Base-by-base conservation (phyloP, 2,888 invertebrate genomes). In the Anaspis maculata region DNA sequence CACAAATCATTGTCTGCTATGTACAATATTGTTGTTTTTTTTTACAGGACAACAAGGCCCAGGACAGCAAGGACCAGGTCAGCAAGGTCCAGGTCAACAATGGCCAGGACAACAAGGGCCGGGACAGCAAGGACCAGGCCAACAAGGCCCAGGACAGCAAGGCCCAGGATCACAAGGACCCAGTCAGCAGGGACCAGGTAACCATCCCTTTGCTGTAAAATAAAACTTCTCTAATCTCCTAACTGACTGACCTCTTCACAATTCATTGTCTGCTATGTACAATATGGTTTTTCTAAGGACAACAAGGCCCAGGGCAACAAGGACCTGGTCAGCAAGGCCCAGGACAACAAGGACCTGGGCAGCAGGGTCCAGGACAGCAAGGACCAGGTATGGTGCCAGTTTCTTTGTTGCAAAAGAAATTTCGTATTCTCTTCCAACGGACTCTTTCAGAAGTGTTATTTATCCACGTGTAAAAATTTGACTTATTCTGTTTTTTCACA, bases 61-160 rank as follows among this genome's bases (percentile, higher is more conserved):
- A 16, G 40, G 34, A 15, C 27, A 40, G 25, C 39, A 40, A 37
- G 30, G 36, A n/a, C 25, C 22, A 6, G 30, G 29, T 31, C 30
- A 37, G 25, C 15, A 15, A 11, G 27, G 26, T 9, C 21, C 36
- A 9, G 27, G 9, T 9, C n/a, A n/a, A n/a, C n/a, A n/a, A n/a
- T n/a, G n/a, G n/a, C n/a, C n/a, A n/a, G n/a, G n/a, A n/a, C 27
- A 25, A 13, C 39, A 35, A 19, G 37, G 35, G 10, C 34, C 37
- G 46, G 30, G 19, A 47, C 37, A 23, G 21, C 4, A 42, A 39
- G 3, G 49, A 33, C 5, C 34, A 10, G 24, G 12, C 4, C 28
- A 24, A 13, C 39, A 36, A 16, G 39, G 37, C 10, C 34, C 37
- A 46, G 31, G 28, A 4, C 27, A 28, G 14, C 15, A 14, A 11